These are phyloP conservation scores for Drosophila watanabei DNA, from an alignment of 1,140 invertebrate species.

Conservation along the genomic window DNA sequence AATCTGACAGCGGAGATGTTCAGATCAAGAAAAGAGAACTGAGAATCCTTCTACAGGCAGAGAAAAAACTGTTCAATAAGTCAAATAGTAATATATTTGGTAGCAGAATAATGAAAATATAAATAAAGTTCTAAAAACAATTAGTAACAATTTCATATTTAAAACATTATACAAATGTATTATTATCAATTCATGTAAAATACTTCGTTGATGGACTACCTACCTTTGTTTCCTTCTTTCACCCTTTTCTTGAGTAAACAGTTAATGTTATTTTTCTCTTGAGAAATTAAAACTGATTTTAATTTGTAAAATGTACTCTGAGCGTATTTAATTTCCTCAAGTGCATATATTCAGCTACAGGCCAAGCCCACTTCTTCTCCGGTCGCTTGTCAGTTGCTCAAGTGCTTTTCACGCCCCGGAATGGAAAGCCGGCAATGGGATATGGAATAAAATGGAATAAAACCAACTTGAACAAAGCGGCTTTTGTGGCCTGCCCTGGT, in stretches of 20 bases:
- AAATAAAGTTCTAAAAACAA: too few species aligned
- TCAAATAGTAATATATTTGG: too few species aligned
- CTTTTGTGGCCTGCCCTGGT: slow-evolving; percentile 48
- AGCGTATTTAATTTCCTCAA: slow-evolving; percentile 27
- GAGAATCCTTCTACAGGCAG: slow-evolving; percentile 24
- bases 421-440: slow-evolving; percentile 48
- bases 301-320: background rate
- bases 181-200: too few species aligned
- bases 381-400: slow-evolving; percentile 57
- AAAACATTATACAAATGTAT: too few species aligned
- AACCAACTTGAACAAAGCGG: slow-evolving; percentile 59
- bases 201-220: too few species aligned
- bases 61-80: background rate
- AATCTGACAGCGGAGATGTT: slow-evolving; percentile 48
- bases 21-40: slow-evolving; percentile 14
- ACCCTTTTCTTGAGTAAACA: background rate
- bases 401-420: slow-evolving; percentile 75
- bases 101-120: too few species aligned
- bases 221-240: too few species aligned
- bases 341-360: slow-evolving; percentile 50
- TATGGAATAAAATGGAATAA: slow-evolving; percentile 37
- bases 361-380: slow-evolving; percentile 42
- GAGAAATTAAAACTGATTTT: background rate
- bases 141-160: too few species aligned
- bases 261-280: background rate